phyloP scores from a whole-genome alignment of 1,140 invertebrate species.

The Cephus cinctus region DNA sequence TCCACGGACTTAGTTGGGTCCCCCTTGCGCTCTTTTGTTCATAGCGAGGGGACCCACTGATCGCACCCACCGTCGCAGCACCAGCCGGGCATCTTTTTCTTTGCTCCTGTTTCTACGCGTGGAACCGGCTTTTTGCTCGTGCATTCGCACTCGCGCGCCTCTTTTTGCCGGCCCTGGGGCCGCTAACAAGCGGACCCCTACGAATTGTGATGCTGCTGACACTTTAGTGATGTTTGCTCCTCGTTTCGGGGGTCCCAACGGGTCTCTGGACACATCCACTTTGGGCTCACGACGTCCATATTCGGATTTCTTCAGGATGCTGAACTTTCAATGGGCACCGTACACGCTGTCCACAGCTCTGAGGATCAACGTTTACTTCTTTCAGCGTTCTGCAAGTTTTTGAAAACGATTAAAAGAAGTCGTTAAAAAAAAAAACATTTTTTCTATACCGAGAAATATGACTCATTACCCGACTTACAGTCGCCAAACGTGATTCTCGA shows the following conservation, averaged over 20 bases:
- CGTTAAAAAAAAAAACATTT: no score
- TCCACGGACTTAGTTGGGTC: conserved; percentile 1
- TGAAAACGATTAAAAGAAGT: no score
- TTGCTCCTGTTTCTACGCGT: conserved; percentile 7
- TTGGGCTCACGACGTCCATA: no score
- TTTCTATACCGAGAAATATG: no score
- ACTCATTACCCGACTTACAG: no score
- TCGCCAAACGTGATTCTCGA: no score
- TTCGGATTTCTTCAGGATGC: no score
- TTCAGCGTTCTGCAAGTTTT: no score
- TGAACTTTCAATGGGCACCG: no score
- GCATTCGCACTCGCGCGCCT: conserved; percentile 22
- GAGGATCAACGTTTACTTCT: no score
- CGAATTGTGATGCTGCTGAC: conserved; percentile 49
- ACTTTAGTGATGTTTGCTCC: conserved; percentile 47
- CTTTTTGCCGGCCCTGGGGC: conserved; percentile 30
- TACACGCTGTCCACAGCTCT: no score
- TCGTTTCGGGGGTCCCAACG: conserved; percentile 6
- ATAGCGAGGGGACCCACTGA: neutral
- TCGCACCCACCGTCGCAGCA: conserved; percentile 7
- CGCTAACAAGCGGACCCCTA: conserved; percentile 45
- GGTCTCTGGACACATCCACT: no score
- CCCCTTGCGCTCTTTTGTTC: neutral
- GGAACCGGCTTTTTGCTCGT: conserved; percentile 5
- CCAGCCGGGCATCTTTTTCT: conserved; percentile 16